phyloP scores from a whole-genome alignment of 2,113 vertebrate species.

The Forbesichthys agassizii region DNA sequence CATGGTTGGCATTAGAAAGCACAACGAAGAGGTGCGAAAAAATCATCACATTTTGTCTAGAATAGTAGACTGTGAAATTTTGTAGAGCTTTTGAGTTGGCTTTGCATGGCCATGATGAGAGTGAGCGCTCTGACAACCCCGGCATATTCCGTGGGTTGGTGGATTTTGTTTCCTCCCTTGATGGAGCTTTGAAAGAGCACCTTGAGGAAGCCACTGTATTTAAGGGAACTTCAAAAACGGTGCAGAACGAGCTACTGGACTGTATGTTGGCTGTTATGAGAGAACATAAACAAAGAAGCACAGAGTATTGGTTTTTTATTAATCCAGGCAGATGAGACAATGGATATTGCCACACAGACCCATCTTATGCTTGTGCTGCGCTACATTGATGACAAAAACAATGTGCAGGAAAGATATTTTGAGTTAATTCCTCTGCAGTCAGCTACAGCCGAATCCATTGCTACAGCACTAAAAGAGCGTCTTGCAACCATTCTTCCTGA shows the following conservation, averaged over 20 bases:
- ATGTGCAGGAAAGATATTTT: conserved; percentile 30
- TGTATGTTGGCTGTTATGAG: conserved; percentile 29
- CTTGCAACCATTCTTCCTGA: conserved; percentile 23
- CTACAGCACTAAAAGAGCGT: conserved; percentile 15
- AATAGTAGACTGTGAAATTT: conserved; percentile 26
- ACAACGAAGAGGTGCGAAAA: conserved; percentile 32
- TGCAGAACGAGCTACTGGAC: conserved; percentile 13
- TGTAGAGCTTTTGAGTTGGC: conserved; percentile 33
- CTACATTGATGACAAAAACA: conserved; percentile 20
- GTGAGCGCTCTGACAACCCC: background rate
- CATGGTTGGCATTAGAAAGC: conserved; percentile 6
- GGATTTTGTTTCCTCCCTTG: conserved; percentile 23
- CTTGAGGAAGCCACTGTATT: conserved; percentile 21
- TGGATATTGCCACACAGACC: conserved; percentile 8
- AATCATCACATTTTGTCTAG: conserved; percentile 29
- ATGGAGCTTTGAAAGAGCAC: conserved; percentile 20
- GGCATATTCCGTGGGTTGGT: conserved; percentile 19
- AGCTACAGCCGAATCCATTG: conserved; percentile 22
- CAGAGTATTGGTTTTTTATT: conserved; percentile 3
- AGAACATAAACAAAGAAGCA: conserved; percentile 17
- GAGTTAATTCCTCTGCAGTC: conserved; percentile 29
- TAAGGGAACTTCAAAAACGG: conserved; percentile 20
- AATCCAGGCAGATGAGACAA: conserved; percentile 17
- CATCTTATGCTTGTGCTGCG: conserved; percentile 22
- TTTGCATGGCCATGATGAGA: conserved; percentile 16